Evolutionary conservation across 2,888 invertebrate species (phyloP).

Genomic region (Lomographa bimaculata): DNA sequence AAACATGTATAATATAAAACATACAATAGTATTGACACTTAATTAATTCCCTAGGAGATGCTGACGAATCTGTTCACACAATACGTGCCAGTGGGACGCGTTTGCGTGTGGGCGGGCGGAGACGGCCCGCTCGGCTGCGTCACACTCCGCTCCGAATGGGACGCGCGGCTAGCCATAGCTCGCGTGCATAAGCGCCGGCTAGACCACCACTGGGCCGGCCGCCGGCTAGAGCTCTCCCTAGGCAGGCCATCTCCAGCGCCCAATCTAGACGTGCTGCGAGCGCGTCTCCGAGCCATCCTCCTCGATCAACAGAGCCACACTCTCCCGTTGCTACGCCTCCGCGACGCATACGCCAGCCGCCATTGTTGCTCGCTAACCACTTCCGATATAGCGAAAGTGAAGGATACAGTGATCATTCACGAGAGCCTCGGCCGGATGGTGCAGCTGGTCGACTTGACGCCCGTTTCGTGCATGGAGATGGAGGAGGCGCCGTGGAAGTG

Average conservation of each 20-base stretch:
- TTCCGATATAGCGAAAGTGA: constrained; percentile 88
- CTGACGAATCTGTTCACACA: constrained; percentile 66
- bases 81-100: constrained; percentile 63
- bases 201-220: constrained; percentile 84
- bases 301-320: constrained; percentile 89
- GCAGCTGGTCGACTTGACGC: constrained; percentile 64
- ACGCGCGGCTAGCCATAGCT: constrained; percentile 90
- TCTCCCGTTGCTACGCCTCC: constrained; percentile 90
- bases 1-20: too few relatives aligned
- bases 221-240: constrained; percentile 90
- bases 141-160: constrained; percentile 87
- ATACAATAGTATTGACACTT: too few relatives aligned
- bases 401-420: constrained; percentile 85
- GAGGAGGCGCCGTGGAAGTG: constrained; percentile 80
- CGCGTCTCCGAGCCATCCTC: constrained; percentile 88
- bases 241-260: constrained; percentile 84
- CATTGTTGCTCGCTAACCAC: constrained; percentile 90
- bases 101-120: constrained; percentile 65
- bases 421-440: constrained; percentile 73
- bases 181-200: constrained; percentile 92
- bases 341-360: constrained; percentile 92
- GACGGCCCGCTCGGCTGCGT: constrained; percentile 87
- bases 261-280: constrained; percentile 85
- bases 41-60: constrained; percentile 67
- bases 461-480: constrained; percentile 58